Base-by-base conservation (phyloP, 1,140 invertebrate species). In the Tenebrio molitor region DNA sequence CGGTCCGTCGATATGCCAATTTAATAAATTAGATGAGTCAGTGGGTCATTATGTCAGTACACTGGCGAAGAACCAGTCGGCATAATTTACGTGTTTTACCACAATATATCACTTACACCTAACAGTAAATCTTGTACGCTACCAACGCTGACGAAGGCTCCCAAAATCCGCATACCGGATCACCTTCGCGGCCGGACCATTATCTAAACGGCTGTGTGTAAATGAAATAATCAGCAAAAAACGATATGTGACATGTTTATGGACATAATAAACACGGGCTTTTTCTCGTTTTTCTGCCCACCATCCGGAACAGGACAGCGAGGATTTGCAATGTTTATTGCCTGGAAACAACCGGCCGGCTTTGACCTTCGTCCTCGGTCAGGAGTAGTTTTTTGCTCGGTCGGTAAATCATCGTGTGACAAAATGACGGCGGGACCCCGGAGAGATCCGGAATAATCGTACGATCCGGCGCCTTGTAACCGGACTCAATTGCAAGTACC, bases 51-150 rank as follows among this genome's bases (percentile, higher is more conserved):
- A 66, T 66, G 64, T 66, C 64, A 66, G 23, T 25, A 14, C 10
- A 21, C 2, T 2, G 63, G n/a, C 29, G 33, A 21, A 6, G 16
- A 21, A 21, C 29, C 63, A 42, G 34, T 19, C 17, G 21, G 14
- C 10, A 66, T 44, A 66, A 42, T 42, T 66, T 44, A 42, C 19
- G 17, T n/a, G n/a, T 66, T 44, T 66, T 44, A 23, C 39, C 21
- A 58, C 50, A 58, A 58, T 58, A 58, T 15, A 16, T 29, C 64
- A 42, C 7, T 15, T 39, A 42, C 15, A 23, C 10, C 42, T 66
- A 66, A 66, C 64, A 66, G 64, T 66, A 66, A 66, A 66, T 66
- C 39, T 66, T 44, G 64, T 66, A 66, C 42, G 64, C 36, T 66
- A 44, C 36, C 36, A 66, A 25, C 21, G 42, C 21, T n/a, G 14